Evolutionary conservation across 2,888 invertebrate genomes (phyloP), one percentile per base, ranked within the genome.

Genomic region (Idaea biselata): DNA sequence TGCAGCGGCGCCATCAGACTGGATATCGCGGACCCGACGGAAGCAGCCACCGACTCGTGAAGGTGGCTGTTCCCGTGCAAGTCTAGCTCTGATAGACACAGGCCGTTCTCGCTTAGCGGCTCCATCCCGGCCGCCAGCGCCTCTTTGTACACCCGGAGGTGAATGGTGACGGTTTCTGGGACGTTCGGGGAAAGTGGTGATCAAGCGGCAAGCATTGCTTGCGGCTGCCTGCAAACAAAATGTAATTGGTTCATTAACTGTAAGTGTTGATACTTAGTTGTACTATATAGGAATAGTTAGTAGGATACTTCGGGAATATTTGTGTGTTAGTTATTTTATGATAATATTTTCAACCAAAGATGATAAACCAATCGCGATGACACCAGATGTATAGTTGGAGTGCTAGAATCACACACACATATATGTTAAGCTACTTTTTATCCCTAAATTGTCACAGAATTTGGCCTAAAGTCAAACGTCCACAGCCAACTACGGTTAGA

Each of bases 31-130:
- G 92, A 91, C 72, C 93, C 93, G n/a, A 91, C 93, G 0, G 92
- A 91, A 33, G 91, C 93, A 8, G 93, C 93, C 75, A 93, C 92
- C 4, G 91, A 91, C 79, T 93, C 93, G 74, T 93, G 93, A 63
- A 93, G 76, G 73, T 94, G 94, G 0, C 89, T 87, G 32, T 86
- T 86, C 17, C 91, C 89, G 71, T 93, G 93, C 58, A 93, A 84
- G 70, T 93, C 95, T 73, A 96, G 92, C 88, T 96, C 96, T 79
- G 96, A 96, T 60, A 96, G 94, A 78, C 96, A 96, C 76, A 96
- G 93, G 75, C 95, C 94, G 78, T 94, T 94, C 89, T 96, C 95
- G 83, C 94, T 93, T 76, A 95, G 91, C 81, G 94, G 94, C 93
- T 95, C 95, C 93, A 95, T 94, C 66, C 94, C 94, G 80, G 94